Conservation (phyloP, 2,888 invertebrate species). For the Spisula solida region DNA sequence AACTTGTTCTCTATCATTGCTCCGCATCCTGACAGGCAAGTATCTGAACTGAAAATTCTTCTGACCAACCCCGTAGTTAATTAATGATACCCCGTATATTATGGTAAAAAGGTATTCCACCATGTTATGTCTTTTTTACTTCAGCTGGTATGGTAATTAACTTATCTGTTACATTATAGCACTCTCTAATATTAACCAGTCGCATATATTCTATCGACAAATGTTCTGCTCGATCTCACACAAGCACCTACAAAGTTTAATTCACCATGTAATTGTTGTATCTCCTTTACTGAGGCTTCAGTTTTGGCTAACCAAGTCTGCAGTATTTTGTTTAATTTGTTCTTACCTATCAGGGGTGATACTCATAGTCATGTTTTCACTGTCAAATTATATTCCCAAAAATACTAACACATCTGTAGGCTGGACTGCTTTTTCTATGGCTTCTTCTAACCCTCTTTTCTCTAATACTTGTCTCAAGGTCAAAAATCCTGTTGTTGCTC, state of each 20-base stretch:
- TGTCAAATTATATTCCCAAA: slow-evolving; percentile 46
- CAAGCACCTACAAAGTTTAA: slow-evolving; percentile 35
- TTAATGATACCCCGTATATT: slow-evolving; percentile 56
- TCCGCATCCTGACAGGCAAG: too few relatives aligned
- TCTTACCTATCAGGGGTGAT: slow-evolving; percentile 34
- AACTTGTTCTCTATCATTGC: too few relatives aligned
- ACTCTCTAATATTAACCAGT: slow-evolving; percentile 27
- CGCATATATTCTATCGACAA: slow-evolving; percentile 16
- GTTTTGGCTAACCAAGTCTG: slow-evolving; percentile 37
- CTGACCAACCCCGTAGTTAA: slow-evolving; percentile 46
- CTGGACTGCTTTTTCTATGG: background rate
- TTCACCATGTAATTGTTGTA: slow-evolving; percentile 49
- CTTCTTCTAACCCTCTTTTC: slow-evolving; percentile 47
- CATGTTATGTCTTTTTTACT: background rate
- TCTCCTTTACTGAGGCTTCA: slow-evolving; percentile 40
- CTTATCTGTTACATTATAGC: background rate
- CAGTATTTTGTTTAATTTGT: slow-evolving; percentile 35
- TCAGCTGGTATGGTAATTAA: background rate
- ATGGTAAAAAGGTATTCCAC: slow-evolving; percentile 30
- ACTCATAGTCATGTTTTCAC: slow-evolving; percentile 32
- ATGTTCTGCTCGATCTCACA: slow-evolving; percentile 28
- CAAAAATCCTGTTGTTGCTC: slow-evolving; percentile 34
- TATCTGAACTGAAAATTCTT: too few relatives aligned
- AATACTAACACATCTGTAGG: slow-evolving; percentile 29
- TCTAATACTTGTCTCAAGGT: slow-evolving; percentile 6